Percentiles rank a stretch among this genome's conserved stretches.
phyloP scores from a whole-genome alignment of 2,888 invertebrate genomes.

The Neelides folsomi region DNA sequence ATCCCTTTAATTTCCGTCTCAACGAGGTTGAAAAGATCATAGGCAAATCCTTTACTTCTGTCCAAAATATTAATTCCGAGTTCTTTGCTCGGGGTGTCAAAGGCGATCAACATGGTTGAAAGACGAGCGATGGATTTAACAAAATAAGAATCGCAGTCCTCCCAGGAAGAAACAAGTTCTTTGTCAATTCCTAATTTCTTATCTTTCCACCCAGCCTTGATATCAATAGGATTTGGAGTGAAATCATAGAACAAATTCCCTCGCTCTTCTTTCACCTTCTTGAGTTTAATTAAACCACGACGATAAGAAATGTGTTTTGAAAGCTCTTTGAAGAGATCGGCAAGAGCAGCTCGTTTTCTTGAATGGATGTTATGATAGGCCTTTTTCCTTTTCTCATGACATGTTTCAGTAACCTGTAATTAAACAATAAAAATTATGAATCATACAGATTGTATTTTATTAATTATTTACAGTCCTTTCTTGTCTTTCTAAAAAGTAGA shows the following conservation, averaged over 20 bases:
- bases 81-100: slow-evolving; percentile 59
- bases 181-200: slow-evolving; percentile 37
- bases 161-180: slow-evolving; percentile 50
- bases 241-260: slow-evolving; percentile 40
- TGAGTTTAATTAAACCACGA: slow-evolving; percentile 48
- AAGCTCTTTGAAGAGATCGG: slow-evolving; percentile 72
- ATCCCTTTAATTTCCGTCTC: slow-evolving; percentile 16
- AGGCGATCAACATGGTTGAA: slow-evolving; percentile 48
- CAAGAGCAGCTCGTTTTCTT: slow-evolving; percentile 69
- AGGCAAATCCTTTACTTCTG: slow-evolving; percentile 69
- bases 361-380: slow-evolving; percentile 55
- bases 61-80: slow-evolving; percentile 68
- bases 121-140: slow-evolving; percentile 56
- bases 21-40: slow-evolving; percentile 51
- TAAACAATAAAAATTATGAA: not conserved
- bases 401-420: slow-evolving; percentile 34
- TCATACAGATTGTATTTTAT: too few relatives aligned
- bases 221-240: slow-evolving; percentile 55
- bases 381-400: slow-evolving; percentile 46
- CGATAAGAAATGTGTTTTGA: slow-evolving; percentile 56
- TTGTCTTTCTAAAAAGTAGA: too few relatives aligned
- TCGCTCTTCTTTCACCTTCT: slow-evolving; percentile 32
- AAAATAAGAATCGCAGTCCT: slow-evolving; percentile 60
- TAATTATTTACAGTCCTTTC: too few relatives aligned
- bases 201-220: slow-evolving; percentile 41